These are phyloP conservation scores for Nomada ferruginata DNA, from an alignment of 2,888 invertebrate species.

Conservation along the genomic window DNA sequence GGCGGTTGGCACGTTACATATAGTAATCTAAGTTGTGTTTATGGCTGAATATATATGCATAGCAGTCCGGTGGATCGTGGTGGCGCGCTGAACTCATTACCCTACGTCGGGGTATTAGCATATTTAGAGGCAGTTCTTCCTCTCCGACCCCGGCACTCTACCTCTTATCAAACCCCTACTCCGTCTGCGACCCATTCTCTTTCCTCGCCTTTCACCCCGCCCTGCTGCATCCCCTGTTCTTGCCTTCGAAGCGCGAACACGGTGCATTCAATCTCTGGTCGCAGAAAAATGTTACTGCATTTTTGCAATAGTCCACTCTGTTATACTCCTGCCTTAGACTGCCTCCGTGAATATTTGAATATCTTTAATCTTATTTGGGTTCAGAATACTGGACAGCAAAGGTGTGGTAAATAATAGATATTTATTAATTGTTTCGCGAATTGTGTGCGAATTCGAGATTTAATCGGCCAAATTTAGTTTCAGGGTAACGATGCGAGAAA, in stretches of 20 bases:
- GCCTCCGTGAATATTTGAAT: too few species aligned
- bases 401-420: too few species aligned
- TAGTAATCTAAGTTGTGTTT: conserved; percentile 81
- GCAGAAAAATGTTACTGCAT: neutral
- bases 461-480: too few species aligned
- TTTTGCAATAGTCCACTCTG: neutral
- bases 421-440: too few species aligned
- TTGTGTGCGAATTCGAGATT: too few species aligned
- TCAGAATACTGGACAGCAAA: neutral
- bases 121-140: conserved; percentile 80
- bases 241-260: neutral
- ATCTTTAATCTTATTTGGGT: too few species aligned
- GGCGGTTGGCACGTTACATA: conserved; percentile 70
- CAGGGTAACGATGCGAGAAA: too few species aligned
- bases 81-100: conserved; percentile 83
- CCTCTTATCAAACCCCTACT: conserved; percentile 67
- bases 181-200: conserved; percentile 54
- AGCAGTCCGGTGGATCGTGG: conserved; percentile 77
- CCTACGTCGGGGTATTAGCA: conserved; percentile 81
- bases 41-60: conserved; percentile 83
- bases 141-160: conserved; percentile 58
- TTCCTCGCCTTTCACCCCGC: conserved; percentile 31
- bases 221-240: conserved; percentile 15
- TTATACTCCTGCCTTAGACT: too few species aligned
- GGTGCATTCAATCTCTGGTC: conserved; percentile 40